These are phyloP conservation scores for Agelaius phoeniceus DNA, from an alignment of 2,113 vertebrate species.

Conservation along the genomic window DNA sequence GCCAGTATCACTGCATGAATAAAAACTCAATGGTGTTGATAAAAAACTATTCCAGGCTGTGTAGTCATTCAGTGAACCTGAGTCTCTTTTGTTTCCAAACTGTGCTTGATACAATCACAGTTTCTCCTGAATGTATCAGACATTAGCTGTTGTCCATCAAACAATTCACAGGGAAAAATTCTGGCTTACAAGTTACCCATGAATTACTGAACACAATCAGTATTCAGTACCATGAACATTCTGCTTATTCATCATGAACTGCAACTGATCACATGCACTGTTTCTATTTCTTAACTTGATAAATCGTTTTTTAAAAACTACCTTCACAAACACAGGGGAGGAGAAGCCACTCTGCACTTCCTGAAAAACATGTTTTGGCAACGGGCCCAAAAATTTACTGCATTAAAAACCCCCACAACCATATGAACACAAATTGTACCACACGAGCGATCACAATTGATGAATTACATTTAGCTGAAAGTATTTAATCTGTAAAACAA, in stretches of 20 bases:
- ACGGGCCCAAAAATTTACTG: neutral
- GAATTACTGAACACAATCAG: neutral
- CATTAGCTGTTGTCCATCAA: neutral
- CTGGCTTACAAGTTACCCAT: neutral
- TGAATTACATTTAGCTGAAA: neutral
- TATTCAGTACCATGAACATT: neutral
- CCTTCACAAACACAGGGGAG: slow-evolving; percentile 4
- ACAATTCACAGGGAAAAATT: neutral
- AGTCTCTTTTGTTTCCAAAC: neutral
- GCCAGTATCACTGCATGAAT: neutral
- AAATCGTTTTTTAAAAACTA: neutral
- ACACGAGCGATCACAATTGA: neutral
- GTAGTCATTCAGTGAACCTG: neutral
- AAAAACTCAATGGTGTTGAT: neutral
- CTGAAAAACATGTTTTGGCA: slow-evolving; percentile 15
- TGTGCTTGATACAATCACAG: neutral
- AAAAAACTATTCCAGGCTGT: neutral
- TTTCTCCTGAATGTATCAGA: neutral
- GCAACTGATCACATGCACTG: neutral
- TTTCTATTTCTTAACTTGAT: neutral
- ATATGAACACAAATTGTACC: neutral
- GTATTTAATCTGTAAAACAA: slow-evolving; percentile 33
- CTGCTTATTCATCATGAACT: neutral
- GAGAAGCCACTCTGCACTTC: neutral
- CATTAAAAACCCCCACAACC: neutral